These are phyloP conservation scores for Lasius platythorax DNA, from an alignment of 2,888 invertebrate species.

Conservation along the genomic window DNA sequence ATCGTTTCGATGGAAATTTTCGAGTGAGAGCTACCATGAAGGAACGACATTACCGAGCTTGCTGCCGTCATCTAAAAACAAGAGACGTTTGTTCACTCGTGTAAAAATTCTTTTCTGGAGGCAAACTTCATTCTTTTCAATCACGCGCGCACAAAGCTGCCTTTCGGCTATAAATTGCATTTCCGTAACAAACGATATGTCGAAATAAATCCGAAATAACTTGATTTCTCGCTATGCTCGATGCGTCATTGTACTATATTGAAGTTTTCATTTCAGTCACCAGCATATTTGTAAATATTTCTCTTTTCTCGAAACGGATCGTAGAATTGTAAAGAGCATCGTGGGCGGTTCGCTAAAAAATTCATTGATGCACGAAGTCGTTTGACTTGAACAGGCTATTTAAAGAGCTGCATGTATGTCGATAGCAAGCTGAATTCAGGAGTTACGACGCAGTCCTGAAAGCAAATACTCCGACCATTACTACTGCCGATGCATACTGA, in stretches of 20 bases:
- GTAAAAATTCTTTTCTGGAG: not conserved
- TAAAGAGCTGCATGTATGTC: not conserved
- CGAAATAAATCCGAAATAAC: constrained; percentile 29
- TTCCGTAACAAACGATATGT: constrained; percentile 11
- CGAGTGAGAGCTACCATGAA: not conserved
- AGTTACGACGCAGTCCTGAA: not conserved
- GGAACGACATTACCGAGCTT: constrained; percentile 4
- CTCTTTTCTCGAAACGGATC: not conserved
- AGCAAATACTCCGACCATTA: not conserved
- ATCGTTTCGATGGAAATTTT: constrained; percentile 32
- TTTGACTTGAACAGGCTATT: constrained; percentile 6
- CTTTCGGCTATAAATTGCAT: constrained; percentile 5
- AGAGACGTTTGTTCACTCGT: constrained; percentile 2
- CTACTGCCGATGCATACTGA: constrained; percentile 6
- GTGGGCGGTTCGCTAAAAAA: not conserved
- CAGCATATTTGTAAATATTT: constrained; percentile 2
- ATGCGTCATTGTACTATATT: not conserved
- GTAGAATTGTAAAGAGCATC: not conserved
- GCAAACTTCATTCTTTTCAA: constrained; percentile 20
- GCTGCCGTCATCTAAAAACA: constrained; percentile 17
- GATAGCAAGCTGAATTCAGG: not conserved
- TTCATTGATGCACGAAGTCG: constrained; percentile 15
- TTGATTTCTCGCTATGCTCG: not conserved
- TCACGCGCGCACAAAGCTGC: not conserved
- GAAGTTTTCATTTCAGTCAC: not conserved